phyloP scores from a whole-genome alignment of 2,113 vertebrate species.

The Lynx canadensis region DNA sequence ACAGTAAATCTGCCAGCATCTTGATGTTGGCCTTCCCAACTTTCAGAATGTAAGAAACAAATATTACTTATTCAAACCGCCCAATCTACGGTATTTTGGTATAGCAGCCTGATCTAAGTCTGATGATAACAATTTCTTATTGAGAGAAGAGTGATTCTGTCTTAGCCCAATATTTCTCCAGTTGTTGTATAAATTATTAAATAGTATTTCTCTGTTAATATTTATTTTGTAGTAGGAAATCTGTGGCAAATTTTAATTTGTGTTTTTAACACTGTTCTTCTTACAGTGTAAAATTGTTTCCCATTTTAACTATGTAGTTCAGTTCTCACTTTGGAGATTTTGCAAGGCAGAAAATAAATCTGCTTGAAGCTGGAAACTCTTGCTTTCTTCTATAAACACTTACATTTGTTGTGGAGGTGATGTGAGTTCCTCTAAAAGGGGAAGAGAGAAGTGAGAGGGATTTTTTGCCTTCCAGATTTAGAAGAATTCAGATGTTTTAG shows the following conservation, averaged over 20 bases:
- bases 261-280: background rate
- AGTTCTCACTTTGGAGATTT: background rate
- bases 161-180: background rate
- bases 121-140: background rate
- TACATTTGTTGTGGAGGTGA: background rate
- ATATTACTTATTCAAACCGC: background rate
- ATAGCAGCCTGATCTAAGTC: background rate
- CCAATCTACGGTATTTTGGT: background rate
- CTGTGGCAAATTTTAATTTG: background rate
- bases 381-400: background rate
- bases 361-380: background rate
- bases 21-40: background rate
- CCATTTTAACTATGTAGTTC: background rate
- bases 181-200: background rate
- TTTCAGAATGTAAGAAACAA: background rate
- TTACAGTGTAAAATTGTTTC: background rate
- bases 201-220: background rate
- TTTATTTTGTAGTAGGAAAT: background rate
- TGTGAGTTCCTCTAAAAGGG: background rate
- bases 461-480: background rate
- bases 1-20: background rate
- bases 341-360: background rate
- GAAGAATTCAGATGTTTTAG: background rate
- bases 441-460: background rate
- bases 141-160: background rate